Evolutionary conservation across 2,888 invertebrate species (phyloP), one percentile per base, ranked within the genome.

Genomic region (Sylvicola fuscatus): DNA sequence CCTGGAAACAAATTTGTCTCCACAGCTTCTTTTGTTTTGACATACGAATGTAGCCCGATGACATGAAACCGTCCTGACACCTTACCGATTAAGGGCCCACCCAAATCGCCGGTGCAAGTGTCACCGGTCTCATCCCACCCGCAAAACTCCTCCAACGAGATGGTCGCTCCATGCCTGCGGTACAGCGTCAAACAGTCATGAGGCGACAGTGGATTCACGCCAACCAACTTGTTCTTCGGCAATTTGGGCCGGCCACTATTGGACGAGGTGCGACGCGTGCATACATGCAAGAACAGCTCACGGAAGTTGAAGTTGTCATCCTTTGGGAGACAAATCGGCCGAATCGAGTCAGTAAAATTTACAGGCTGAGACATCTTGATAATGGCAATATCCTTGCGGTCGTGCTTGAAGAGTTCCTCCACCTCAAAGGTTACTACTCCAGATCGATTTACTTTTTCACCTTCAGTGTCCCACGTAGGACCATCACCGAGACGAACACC

Each of bases 101-200:
- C 45, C 16, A 45, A 34, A 32, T 45, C 45, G 7, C 45, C 43
- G n/a, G 41, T 38, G 36, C 45, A 45, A 21, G 38, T 41, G 32
- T 45, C 45, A 11, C 44, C 44, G 12, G 33, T 38, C 30, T 42
- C 42, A 34, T 45, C 45, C 45, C 45, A 45, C 7, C 42, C 43
- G 38, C 45, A 45, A 34, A 44, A 42, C 36, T 43, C 38, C 14
- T 38, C 30, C 11, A 34, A 16, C 12, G 39, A 32, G 32, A 43
- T 36, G 16, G 37, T 21, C 2, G 38, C 39, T 11, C 40, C 37
- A 35, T 40, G 40, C 12, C 43, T 26, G 21, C 38, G 37, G 32
- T 40, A 45, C 33, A 45, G 37, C 14, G 35, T 43, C 12, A 30
- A 28, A 35, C 45, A 45, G 30, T 45, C 45, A 32, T 43, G 43